These are phyloP conservation scores for Pammene fasciana DNA, from an alignment of 2,888 invertebrate species.

Conservation along the genomic window DNA sequence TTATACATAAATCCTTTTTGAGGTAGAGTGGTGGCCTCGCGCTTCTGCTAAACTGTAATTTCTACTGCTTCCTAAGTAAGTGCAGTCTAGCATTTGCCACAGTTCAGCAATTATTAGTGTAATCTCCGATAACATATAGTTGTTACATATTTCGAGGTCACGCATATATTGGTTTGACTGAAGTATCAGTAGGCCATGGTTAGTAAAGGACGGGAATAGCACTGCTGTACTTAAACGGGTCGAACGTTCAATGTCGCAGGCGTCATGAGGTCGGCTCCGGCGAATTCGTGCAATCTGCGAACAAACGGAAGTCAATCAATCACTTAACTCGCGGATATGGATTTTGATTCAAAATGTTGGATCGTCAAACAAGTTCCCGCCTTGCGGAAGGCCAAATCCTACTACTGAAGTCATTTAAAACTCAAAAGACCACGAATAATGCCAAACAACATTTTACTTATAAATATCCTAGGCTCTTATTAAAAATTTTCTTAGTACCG, in stretches of 20 bases:
- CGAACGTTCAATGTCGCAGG: conserved; percentile 75
- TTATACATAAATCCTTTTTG: neutral
- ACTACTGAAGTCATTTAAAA: neutral
- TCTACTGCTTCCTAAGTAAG: neutral
- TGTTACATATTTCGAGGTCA: conserved; percentile 43
- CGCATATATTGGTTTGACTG: conserved; percentile 53
- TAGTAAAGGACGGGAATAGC: neutral
- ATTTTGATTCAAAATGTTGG: conserved; percentile 12
- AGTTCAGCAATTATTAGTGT: neutral
- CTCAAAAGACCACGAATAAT: neutral
- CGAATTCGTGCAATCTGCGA: conserved; percentile 33
- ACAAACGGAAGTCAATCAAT: conserved; percentile 29
- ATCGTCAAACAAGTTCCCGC: neutral
- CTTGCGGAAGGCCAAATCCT: neutral
- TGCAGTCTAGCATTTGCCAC: conserved; percentile 1
- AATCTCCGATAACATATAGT: neutral
- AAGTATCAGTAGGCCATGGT: neutral
- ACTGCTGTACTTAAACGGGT: conserved; percentile 71
- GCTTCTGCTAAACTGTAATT: conserved; percentile 12
- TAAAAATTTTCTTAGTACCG: neutral
- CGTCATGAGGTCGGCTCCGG: conserved; percentile 46
- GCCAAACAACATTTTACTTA: too few relatives aligned
- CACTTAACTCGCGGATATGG: conserved; percentile 18
- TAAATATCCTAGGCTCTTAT: too few relatives aligned
- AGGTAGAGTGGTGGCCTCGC: conserved; percentile 4